phyloP scores from a whole-genome alignment of 1,140 invertebrate genomes.

The Acromyrmex charruanus region DNA sequence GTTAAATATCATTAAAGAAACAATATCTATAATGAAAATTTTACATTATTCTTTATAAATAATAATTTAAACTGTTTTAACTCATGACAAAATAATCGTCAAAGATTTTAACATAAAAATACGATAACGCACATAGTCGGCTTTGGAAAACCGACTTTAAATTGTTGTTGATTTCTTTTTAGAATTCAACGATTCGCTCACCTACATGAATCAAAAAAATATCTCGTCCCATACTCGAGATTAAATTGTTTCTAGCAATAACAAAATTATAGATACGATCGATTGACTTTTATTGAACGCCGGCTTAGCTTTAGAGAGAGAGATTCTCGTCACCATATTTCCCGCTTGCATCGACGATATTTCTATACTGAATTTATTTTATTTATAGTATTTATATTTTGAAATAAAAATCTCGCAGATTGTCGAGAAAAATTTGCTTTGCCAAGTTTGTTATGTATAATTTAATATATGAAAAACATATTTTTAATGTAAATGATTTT shows the following conservation, averaged over 20 bases:
- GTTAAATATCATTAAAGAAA: background rate
- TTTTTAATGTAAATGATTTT: background rate
- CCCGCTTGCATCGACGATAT: background rate
- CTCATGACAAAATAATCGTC: slow-evolving; percentile 1
- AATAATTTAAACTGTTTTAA: background rate
- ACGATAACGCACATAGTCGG: background rate
- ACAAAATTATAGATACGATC: slow-evolving; percentile 12
- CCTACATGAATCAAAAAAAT: background rate
- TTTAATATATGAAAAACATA: background rate
- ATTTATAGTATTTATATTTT: background rate
- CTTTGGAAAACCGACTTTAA: slow-evolving; percentile 50
- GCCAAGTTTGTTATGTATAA: background rate
- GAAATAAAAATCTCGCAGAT: background rate
- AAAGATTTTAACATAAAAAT: background rate
- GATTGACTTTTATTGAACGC: slow-evolving; percentile 17
- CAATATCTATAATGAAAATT: background rate
- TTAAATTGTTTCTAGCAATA: slow-evolving; percentile 31
- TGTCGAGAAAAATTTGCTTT: background rate
- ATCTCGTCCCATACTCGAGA: background rate
- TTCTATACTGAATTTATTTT: background rate
- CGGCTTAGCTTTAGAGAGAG: slow-evolving; percentile 4
- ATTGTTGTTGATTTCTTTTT: slow-evolving; percentile 51
- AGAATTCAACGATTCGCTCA: slow-evolving; percentile 62
- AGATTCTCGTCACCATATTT: slow-evolving; percentile 1
- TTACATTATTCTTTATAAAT: background rate